Percentiles rank a stretch among this genome's conserved stretches.
Evolutionary conservation across 2,888 invertebrate species (phyloP).

Genomic region (Mesorhabditis belari): DNA sequence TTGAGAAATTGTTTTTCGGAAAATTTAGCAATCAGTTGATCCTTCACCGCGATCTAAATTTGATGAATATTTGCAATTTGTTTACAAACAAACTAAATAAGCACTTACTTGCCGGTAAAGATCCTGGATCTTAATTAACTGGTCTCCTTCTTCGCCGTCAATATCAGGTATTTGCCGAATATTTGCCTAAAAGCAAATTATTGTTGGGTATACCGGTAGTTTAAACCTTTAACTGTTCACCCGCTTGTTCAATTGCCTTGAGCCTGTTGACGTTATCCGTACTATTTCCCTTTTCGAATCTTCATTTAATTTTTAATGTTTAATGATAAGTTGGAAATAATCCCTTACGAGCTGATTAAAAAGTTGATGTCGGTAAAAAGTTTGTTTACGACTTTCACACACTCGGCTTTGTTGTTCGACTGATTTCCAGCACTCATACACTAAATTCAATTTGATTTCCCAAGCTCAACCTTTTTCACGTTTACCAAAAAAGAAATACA

Average conservation of each 20-base stretch:
- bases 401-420: no score
- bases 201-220: no score
- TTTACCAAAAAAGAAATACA: no score
- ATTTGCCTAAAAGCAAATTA: no score
- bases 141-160: constrained; percentile 15
- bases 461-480: no score
- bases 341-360: constrained; percentile 22
- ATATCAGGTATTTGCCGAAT: constrained; percentile 18
- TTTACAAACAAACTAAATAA: not conserved
- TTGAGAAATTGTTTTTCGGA: not conserved
- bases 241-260: constrained; percentile 2
- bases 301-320: constrained; percentile 1
- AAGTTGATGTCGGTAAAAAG: constrained; percentile 18
- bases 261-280: constrained; percentile 21
- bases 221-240: not conserved
- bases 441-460: no score
- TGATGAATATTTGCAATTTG: no score
- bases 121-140: constrained; percentile 16
- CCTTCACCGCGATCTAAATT: constrained; percentile 25
- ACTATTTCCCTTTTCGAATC: constrained; percentile 24
- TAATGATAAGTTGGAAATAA: not conserved
- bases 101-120: constrained; percentile 12
- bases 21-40: constrained; percentile 30
- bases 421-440: no score
- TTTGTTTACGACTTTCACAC: constrained; percentile 9